These are phyloP conservation scores for Acanthurus tractus DNA, from an alignment of 2,797 vertebrate species.

Conservation along the genomic window DNA sequence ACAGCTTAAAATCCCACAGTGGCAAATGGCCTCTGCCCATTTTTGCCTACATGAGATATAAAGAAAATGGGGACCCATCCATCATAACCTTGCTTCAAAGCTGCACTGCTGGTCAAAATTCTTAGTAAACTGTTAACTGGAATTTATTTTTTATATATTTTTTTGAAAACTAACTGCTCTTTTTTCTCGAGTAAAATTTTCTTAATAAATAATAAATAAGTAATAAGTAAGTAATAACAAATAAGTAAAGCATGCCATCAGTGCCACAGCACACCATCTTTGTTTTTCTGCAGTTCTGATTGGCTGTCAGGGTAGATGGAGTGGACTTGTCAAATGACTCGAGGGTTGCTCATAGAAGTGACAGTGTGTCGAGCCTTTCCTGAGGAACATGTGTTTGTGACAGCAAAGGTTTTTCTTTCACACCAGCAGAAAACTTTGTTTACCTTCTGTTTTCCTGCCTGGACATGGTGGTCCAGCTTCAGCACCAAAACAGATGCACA, in stretches of 20 bases:
- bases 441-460: background rate
- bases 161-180: no score
- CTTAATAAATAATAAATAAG: no score
- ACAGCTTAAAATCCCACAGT: background rate
- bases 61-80: background rate
- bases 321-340: slow-evolving; percentile 15
- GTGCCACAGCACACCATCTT: background rate
- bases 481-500: background rate
- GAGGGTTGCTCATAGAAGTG: slow-evolving; percentile 26
- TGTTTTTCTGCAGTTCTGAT: background rate
- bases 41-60: slow-evolving; percentile 5
- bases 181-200: background rate
- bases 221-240: background rate
- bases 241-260: background rate
- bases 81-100: slow-evolving; percentile 15
- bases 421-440: slow-evolving; percentile 16
- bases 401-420: slow-evolving; percentile 35
- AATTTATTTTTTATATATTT: background rate
- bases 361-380: slow-evolving; percentile 34
- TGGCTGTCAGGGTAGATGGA: slow-evolving; percentile 24
- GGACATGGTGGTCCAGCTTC: background rate
- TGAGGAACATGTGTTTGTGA: slow-evolving; percentile 35
- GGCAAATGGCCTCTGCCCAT: background rate
- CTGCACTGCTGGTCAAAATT: background rate
- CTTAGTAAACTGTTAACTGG: background rate